phyloP scores from a whole-genome alignment of 2,797 vertebrate genomes.

The Myripristis murdjan region DNA sequence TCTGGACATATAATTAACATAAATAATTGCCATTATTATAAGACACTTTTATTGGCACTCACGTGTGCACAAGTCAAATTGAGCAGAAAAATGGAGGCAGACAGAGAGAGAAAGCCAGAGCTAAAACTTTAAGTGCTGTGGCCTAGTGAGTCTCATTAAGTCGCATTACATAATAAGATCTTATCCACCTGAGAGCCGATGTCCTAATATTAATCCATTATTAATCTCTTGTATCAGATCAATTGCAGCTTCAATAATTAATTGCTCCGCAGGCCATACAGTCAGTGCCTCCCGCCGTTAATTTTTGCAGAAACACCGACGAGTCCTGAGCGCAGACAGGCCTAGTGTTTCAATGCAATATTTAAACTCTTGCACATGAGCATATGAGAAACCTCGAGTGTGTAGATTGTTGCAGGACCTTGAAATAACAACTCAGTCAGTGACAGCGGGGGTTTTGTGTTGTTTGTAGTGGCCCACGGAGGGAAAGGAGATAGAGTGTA shows the following conservation, averaged over 20 bases:
- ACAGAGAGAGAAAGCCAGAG: not conserved
- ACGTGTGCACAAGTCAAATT: no score
- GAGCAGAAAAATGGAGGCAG: not conserved
- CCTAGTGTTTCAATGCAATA: not conserved
- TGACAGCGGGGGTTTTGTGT: conserved; percentile 31
- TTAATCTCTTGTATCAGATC: conserved; percentile 72
- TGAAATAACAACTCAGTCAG: conserved; percentile 13
- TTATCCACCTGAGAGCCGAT: conserved; percentile 49
- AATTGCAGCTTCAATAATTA: conserved; percentile 71
- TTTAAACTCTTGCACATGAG: conserved; percentile 7
- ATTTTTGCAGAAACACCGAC: not conserved
- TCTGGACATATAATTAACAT: not conserved
- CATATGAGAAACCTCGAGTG: not conserved
- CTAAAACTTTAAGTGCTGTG: not conserved
- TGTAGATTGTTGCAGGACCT: not conserved
- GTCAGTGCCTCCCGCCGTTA: conserved; percentile 31
- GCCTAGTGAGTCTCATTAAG: conserved; percentile 35
- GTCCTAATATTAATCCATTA: conserved; percentile 75
- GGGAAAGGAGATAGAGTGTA: conserved; percentile 57
- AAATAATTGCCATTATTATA: no score
- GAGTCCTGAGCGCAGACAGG: conserved; percentile 1
- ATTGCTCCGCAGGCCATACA: conserved; percentile 29
- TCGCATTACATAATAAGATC: conserved; percentile 45
- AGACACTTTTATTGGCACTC: no score
- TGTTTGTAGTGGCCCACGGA: conserved; percentile 24